These are phyloP conservation scores for Illadopsis cleaveri DNA, from an alignment of 2,113 vertebrate species.

Conservation along the genomic window DNA sequence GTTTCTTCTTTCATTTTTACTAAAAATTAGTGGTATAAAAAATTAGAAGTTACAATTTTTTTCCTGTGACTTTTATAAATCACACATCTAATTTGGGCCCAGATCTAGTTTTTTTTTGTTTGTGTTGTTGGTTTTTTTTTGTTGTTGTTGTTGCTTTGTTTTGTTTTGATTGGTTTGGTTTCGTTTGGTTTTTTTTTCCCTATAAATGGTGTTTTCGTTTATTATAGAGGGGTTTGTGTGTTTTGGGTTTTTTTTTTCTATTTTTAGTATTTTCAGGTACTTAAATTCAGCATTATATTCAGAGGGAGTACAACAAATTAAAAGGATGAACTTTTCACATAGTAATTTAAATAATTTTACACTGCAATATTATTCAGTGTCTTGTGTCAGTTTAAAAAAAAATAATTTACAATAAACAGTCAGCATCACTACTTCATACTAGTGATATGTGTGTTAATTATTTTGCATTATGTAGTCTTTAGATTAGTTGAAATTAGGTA, in stretches of 20 bases:
- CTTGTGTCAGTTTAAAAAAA: not conserved
- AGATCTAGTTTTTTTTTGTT: not conserved
- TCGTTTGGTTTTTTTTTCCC: no score
- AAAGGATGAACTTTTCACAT: not conserved
- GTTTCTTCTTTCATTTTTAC: not conserved
- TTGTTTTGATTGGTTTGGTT: no score
- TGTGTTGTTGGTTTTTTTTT: no score
- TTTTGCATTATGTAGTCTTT: not conserved
- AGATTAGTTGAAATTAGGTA: not conserved
- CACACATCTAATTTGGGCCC: not conserved
- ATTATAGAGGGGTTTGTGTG: not conserved
- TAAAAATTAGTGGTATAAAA: not conserved
- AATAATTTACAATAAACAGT: not conserved
- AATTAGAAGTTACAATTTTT: not conserved
- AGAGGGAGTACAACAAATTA: not conserved
- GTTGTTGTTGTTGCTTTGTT: no score
- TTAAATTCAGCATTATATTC: not conserved
- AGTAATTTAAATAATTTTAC: not conserved
- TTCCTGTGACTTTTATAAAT: not conserved
- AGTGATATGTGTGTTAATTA: not conserved
- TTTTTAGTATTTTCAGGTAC: not conserved
- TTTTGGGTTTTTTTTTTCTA: rapidly evolving
- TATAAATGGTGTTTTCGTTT: not conserved
- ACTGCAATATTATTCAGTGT: not conserved
- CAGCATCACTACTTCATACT: not conserved